phyloP scores from a whole-genome alignment of 2,888 invertebrate genomes.

The Dolichopus griseipennis region DNA sequence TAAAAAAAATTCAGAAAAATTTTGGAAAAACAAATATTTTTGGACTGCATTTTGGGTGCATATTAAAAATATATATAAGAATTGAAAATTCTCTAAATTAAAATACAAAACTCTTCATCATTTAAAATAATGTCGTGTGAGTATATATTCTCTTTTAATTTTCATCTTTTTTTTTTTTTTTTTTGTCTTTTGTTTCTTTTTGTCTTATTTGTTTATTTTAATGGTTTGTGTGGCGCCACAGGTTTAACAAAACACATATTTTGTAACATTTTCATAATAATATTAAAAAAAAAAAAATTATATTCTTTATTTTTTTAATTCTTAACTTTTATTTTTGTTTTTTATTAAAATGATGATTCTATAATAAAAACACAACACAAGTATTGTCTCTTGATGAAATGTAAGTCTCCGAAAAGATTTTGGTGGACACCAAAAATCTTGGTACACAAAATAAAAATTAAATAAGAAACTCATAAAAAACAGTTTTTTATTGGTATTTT shows the following conservation, averaged over 20 bases:
- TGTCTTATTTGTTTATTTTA: background rate
- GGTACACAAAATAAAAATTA: background rate
- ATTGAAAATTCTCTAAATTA: background rate
- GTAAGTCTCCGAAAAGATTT: background rate
- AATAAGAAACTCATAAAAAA: background rate
- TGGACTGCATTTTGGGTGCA: background rate
- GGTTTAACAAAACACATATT: background rate
- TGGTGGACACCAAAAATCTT: background rate
- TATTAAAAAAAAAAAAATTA: background rate
- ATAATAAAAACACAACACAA: background rate
- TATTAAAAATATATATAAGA: background rate
- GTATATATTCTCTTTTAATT: background rate
- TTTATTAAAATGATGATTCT: background rate
- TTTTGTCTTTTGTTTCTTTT: background rate
- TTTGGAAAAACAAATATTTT: background rate
- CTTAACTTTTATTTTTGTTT: too few relatives aligned
- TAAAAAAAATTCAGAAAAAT: background rate
- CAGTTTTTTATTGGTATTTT: too few relatives aligned
- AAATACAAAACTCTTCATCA: background rate
- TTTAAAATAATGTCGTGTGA: background rate
- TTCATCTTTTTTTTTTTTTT: background rate
- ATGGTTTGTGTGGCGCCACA: slow-evolving; percentile 6
- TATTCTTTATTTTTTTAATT: too few relatives aligned
- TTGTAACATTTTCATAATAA: background rate
- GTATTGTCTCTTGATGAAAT: background rate